Evolutionary conservation across 2,113 vertebrate species (phyloP), one percentile per base, ranked within the genome.

Genomic region (Sander vitreus): DNA sequence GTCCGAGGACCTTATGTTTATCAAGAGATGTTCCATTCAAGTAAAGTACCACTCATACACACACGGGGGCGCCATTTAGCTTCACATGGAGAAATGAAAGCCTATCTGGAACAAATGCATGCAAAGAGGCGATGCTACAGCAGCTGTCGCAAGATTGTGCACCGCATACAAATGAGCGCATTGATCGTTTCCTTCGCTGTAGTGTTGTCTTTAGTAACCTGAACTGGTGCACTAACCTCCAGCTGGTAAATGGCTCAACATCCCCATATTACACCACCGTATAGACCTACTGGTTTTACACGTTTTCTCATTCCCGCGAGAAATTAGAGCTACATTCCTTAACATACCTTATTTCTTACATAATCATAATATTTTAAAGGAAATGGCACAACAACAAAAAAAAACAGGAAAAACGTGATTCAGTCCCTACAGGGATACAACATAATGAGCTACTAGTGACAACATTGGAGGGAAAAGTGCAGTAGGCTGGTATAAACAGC

Each of bases 131-230:
- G 78, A 79, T 64, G 91, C 86, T 54, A 67, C 80, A 89, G 91
- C 93, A 93, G 91, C 92, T 94, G 93, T 93, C 93, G 91, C 92
- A 93, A 51, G 88, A 85, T 63, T 90, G 88, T 83, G 92, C 77
- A 23, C 65, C 6, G 92, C 87, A 93, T 94, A 93, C 91, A 91
- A 93, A 94, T 93, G 89, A 91, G 83, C 63, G 58, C 88, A 92
- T 84, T 84, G 89, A 91, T 90, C 72, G 68, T 53, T 86, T 74
- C 72, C 71, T 47, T 73, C 60, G 19, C 68, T 33, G 70, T 27
- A 6, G 71, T 78, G 78, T 89, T 91, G 84, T 86, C 67, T 92
- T 84, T 48, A 78, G 63, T 63, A 79, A 68, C 47, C 67, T 58
- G 74, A 23, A 78, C 76, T 69, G 79, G 19, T 83, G 84, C 89